Percentiles rank a stretch among this genome's conserved stretches.
These are phyloP conservation scores for Endomychus coccineus DNA, from an alignment of 2,888 invertebrate genomes.

Conservation along the genomic window DNA sequence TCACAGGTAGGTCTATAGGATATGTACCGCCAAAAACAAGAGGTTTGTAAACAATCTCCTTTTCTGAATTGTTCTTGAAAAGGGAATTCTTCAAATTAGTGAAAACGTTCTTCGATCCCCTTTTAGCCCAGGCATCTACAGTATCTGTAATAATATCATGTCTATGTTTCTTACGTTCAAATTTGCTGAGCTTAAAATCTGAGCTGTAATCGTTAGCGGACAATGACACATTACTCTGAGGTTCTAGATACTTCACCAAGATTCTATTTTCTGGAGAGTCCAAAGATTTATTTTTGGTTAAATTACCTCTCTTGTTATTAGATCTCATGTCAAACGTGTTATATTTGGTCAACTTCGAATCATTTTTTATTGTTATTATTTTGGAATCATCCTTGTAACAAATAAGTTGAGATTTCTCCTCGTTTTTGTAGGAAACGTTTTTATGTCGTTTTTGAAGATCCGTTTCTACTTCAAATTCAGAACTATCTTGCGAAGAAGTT, in stretches of 20 bases:
- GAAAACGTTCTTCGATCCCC: constrained; percentile 34
- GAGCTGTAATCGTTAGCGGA: constrained; percentile 39
- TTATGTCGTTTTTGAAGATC: constrained; percentile 25
- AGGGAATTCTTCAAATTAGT: constrained; percentile 38
- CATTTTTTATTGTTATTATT: constrained; percentile 37
- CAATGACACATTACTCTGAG: constrained; percentile 38
- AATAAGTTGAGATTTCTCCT: constrained; percentile 40
- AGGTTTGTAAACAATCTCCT: constrained; percentile 49
- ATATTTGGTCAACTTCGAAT: constrained; percentile 38
- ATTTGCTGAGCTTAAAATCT: constrained; percentile 35
- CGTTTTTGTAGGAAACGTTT: constrained; percentile 33
- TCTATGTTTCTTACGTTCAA: constrained; percentile 34
- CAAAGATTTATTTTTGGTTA: constrained; percentile 39
- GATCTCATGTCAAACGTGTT: constrained; percentile 40
- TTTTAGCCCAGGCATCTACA: constrained; percentile 56
- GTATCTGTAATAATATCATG: constrained; percentile 54
- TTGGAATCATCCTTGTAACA: constrained; percentile 39
- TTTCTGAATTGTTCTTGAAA: constrained; percentile 34
- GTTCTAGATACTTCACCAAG: constrained; percentile 37
- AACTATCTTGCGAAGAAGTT: constrained; percentile 36
- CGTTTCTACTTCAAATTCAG: constrained; percentile 35
- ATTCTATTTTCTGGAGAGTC: constrained; percentile 35
- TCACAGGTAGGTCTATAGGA: constrained; percentile 69
- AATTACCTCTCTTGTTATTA: constrained; percentile 30
- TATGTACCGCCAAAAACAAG: constrained; percentile 79